These are phyloP conservation scores for Stictonetta naevosa DNA, from an alignment of 2,113 vertebrate species.

Conservation along the genomic window DNA sequence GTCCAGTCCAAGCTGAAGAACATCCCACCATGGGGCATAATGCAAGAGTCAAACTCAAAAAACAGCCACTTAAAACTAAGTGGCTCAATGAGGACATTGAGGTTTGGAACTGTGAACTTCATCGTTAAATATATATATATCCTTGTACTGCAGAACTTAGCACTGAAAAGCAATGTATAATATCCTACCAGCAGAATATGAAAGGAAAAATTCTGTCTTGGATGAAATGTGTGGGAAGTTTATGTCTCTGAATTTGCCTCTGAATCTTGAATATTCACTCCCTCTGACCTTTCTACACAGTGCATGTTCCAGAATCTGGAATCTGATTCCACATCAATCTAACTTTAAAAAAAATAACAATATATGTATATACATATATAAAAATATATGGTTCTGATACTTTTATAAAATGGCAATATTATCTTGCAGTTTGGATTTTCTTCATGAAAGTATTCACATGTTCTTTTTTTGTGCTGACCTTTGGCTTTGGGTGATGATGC, in stretches of 20 bases:
- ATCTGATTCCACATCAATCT: slow-evolving; percentile 27
- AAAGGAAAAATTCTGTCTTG: slow-evolving; percentile 55
- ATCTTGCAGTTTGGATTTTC: slow-evolving; percentile 42
- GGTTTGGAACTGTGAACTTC: not conserved
- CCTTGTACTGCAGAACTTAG: not conserved
- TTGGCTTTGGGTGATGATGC: slow-evolving; percentile 45
- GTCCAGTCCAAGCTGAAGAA: not conserved
- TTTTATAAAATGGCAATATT: not conserved
- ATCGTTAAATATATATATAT: not conserved
- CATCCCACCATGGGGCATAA: not conserved
- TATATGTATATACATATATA: too few relatives aligned
- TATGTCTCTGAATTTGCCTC: slow-evolving; percentile 31
- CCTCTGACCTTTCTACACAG: slow-evolving; percentile 25
- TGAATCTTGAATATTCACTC: slow-evolving; percentile 51
- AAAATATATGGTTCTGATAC: not conserved
- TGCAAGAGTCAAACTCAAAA: not conserved
- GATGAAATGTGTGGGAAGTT: slow-evolving; percentile 55
- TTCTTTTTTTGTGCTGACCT: slow-evolving; percentile 46
- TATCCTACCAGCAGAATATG: slow-evolving; percentile 18
- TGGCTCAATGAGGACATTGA: not conserved
- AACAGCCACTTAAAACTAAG: not conserved
- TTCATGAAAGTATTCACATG: not conserved
- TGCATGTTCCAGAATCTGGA: slow-evolving; percentile 36
- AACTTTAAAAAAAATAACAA: not conserved
- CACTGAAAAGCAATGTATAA: slow-evolving; percentile 1